Base-by-base conservation (phyloP, 2,113 vertebrate species). In the Gavialis gangeticus region DNA sequence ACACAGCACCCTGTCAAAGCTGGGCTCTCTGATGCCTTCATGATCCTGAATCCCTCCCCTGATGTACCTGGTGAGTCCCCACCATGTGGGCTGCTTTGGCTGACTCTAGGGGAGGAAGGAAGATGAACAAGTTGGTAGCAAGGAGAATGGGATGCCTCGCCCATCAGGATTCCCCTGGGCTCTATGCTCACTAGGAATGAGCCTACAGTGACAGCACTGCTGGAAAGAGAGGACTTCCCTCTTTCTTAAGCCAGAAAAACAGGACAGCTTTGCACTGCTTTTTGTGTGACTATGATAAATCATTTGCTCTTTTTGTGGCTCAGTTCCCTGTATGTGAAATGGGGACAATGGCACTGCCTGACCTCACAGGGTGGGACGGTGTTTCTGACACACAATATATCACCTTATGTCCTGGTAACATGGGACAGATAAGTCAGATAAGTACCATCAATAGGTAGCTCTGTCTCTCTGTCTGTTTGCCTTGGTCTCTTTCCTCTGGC, bases 1-100 rank as follows among this genome's bases (percentile, higher is more conserved):
- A 97, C 98, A 6, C 98, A 99, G 95, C 99, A 99, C 94, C 99
- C 99, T 0, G 99, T 99, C 14, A 99, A 99, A 97, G 98, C 99
- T 0, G 99, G 99, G 30, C 98, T 99, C 76, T 99, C 99, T 0
- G 99, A 99, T 0, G 99, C 99, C 79, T 99, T 99, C 98, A 98
- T 99, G 98, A 94, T 99, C 8, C 95, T 98, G 87, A 98, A 98
- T 25, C 91, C 98, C 0, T 94, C 98, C 25, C 90, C 98, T 0
- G 98, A 98, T 0, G 84, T 96, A 30, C 95, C 98, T 85, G 99
- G 99, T 99, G 94, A 98, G 98, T 95, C 12, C 5, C 63, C 18
- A 64, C 0, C 3, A 34, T 1, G 0, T 1, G 0, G 2, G 59
- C 55, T 18, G 15, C 2, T 3, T 19, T 76, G 80, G 37, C 34